Evolutionary conservation across 2,113 vertebrate species (phyloP).

Genomic region (Semnopithecus entellus): DNA sequence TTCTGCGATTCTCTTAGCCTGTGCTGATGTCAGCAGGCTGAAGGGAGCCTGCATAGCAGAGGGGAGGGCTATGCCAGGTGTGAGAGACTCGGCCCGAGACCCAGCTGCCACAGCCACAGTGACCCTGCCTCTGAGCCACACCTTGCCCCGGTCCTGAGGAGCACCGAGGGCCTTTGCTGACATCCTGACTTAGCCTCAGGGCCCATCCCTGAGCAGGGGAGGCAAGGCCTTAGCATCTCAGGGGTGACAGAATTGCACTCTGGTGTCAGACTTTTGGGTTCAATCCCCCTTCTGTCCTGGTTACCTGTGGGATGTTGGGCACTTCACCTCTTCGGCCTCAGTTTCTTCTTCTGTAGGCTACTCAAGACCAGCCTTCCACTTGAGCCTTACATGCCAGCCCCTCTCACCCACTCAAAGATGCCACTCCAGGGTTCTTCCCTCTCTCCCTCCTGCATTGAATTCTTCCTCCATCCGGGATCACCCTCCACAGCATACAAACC

Average conservation of each 20-base stretch:
- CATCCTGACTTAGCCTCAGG: too few species aligned
- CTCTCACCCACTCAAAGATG: rapidly evolving
- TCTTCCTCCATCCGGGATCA: not conserved
- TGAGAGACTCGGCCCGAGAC: rapidly evolving
- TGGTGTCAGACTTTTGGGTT: rapidly evolving
- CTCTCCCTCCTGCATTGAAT: not conserved
- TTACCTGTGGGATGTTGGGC: not conserved
- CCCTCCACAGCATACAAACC: not conserved
- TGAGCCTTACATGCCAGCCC: not conserved
- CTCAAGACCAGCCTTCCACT: rapidly evolving
- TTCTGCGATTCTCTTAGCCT: not conserved
- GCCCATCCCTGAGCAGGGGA: not conserved
- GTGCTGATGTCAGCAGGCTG: not conserved
- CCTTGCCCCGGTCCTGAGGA: rapidly evolving
- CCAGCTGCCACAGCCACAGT: rapidly evolving
- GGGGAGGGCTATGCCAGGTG: not conserved
- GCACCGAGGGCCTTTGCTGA: not conserved
- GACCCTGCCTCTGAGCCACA: not conserved
- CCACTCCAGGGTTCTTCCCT: not conserved
- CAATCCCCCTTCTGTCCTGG: not conserved
- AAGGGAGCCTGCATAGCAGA: not conserved
- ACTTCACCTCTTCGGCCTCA: not conserved
- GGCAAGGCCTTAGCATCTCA: not conserved
- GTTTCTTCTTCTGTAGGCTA: not conserved
- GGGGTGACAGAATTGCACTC: too few species aligned